phyloP scores from a whole-genome alignment of 2,888 invertebrate genomes.

The Cactoblastis cactorum region DNA sequence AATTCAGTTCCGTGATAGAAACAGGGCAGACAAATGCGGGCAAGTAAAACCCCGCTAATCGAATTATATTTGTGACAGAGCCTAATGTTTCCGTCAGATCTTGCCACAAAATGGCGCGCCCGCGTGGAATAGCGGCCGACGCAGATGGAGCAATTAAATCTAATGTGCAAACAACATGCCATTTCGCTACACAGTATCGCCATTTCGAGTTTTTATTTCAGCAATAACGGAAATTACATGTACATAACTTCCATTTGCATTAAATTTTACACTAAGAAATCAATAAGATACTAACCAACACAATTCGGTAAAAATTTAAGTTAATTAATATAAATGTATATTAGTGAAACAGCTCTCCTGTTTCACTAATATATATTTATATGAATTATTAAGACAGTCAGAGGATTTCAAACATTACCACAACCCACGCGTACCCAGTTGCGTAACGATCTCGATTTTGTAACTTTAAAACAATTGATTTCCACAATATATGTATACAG shows the following conservation, averaged over 20 bases:
- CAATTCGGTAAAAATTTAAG: too few relatives aligned
- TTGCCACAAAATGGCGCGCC: background rate
- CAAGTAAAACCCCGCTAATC: background rate
- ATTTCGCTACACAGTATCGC: background rate
- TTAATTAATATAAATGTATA: too few relatives aligned
- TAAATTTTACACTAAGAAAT: too few relatives aligned
- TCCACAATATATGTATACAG: background rate
- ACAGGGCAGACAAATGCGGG: background rate
- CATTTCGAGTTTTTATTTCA: background rate
- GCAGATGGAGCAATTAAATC: conserved; percentile 5
- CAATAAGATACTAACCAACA: too few relatives aligned
- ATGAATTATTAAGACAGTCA: too few relatives aligned
- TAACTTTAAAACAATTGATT: background rate
- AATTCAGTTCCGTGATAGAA: too few relatives aligned
- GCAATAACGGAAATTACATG: background rate
- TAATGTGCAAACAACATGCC: background rate
- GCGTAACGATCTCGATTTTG: background rate
- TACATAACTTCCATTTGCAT: too few relatives aligned
- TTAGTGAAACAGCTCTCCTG: too few relatives aligned
- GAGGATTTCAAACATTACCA: background rate
- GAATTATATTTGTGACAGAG: background rate
- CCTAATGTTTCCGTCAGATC: background rate
- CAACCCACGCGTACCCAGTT: background rate
- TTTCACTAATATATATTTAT: too few relatives aligned
- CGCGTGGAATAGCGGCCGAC: conserved; percentile 1